Evolutionary conservation across 2,888 invertebrate genomes (phyloP), one percentile per base, ranked within the genome.

Genomic region (Eristalis intricaria): DNA sequence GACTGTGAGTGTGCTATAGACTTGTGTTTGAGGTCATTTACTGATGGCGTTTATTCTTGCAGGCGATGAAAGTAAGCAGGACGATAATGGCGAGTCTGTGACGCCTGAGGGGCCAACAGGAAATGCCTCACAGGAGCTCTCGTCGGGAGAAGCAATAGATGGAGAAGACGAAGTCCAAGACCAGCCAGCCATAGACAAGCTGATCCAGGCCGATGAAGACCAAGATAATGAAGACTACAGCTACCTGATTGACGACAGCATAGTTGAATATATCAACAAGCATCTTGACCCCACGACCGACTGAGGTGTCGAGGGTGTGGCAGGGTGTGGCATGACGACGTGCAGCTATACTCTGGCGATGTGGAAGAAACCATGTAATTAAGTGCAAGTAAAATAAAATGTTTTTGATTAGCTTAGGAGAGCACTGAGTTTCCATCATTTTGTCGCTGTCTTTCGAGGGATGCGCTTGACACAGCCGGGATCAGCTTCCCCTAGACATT

Each of bases 1-100:
- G 89, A 89, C 32, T 91, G 91, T 91, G 75, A 90, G 90, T 89
- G 19, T 2, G 50, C 19, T 7, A 8, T 2, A 8, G n/a, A 50
- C 7, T 19, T 50, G 50, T 50, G 19, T 50, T 4, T 19, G 19
- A 19, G 19, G 19, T 50, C 8, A 19, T 2, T 50, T 50, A 8
- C 50, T 50, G 5, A 50, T 50, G 10, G n/a, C 7, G 19, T 50
- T 19, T 43, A 1, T 50, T 50, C 8, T 19, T n/a, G 19, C n/a
- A 50, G 50, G 50, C 19, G 50, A 50, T 50, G 50, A 15, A 7
- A 43, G 19, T 15, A n/a, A 43, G 43, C 15, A n/a, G 4, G 43
- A 43, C 15, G 43, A 19, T 8, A n/a, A 5, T 4, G 43, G 4
- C 1, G 43, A 15, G n/a, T 7, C n/a, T 0, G 50, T 19, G 0